Evolutionary conservation across 2,113 vertebrate species (phyloP).

Genomic region (Cromileptes altivelis): DNA sequence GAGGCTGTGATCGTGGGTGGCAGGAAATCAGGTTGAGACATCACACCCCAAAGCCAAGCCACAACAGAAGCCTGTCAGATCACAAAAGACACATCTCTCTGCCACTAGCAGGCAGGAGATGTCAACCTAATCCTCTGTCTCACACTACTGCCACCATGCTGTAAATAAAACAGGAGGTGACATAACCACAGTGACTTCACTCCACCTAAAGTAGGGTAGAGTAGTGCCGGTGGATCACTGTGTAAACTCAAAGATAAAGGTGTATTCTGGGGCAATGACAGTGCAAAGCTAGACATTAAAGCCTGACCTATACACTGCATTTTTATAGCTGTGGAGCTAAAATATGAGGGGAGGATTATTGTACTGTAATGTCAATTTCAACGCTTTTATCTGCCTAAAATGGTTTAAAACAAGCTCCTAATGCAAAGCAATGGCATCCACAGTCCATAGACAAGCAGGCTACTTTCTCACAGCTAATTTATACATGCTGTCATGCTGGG

Average conservation of each 20-base stretch:
- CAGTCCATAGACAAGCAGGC: neutral
- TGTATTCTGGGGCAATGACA: constrained; percentile 2
- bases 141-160: constrained; percentile 65
- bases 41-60: constrained; percentile 47
- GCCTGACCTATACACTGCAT: neutral
- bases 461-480: neutral
- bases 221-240: constrained; percentile 5
- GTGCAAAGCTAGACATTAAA: neutral
- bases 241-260: constrained; percentile 16
- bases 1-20: constrained; percentile 22
- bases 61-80: constrained; percentile 50
- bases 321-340: neutral
- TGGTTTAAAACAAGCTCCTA: neutral
- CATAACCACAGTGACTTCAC: constrained; percentile 72
- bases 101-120: constrained; percentile 50
- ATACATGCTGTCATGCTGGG: neutral
- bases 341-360: too few relatives aligned
- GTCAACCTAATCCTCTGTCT: constrained; percentile 64
- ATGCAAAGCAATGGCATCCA: neutral
- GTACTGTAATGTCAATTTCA: neutral
- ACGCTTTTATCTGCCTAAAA: neutral
- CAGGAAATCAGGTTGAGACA: constrained; percentile 61
- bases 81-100: constrained; percentile 48
- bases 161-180: constrained; percentile 79
- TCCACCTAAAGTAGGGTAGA: constrained; percentile 55